Percentiles rank a stretch among this genome's conserved stretches.
Conservation (phyloP, 92 coral and sea anemone genomes). For the Porites rus region DNA sequence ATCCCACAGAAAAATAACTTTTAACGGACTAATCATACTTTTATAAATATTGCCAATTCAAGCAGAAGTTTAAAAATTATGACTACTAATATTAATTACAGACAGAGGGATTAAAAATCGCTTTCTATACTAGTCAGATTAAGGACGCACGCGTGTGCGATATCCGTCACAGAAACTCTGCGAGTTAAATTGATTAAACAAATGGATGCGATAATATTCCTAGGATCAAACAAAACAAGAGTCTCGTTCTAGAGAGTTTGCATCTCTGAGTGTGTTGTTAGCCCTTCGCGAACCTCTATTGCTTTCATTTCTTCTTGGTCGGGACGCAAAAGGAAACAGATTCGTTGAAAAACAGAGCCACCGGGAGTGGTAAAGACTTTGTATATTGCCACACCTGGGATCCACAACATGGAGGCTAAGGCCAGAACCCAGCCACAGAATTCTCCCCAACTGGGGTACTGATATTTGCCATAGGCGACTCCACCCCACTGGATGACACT, state of each 20-base stretch:
- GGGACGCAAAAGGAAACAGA: slow-evolving; percentile 70
- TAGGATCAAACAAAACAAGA: background rate
- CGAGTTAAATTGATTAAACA: background rate
- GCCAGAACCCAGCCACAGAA: slow-evolving; percentile 96
- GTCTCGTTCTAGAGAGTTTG: slow-evolving; percentile 19
- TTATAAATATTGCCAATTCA: too few relatives aligned
- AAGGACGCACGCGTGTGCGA: too few relatives aligned
- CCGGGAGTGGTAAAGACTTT: slow-evolving; percentile 72
- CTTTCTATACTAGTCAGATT: too few relatives aligned
- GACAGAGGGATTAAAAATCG: too few relatives aligned
- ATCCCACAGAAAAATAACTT: too few relatives aligned
- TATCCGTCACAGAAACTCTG: background rate
- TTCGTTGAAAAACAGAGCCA: slow-evolving; percentile 46
- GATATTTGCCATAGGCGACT: slow-evolving; percentile 78
- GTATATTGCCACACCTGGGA: slow-evolving; percentile 94
- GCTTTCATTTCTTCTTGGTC: slow-evolving; percentile 75
- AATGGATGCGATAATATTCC: background rate
- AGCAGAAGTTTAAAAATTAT: too few relatives aligned
- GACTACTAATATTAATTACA: too few relatives aligned
- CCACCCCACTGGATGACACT: slow-evolving; percentile 91
- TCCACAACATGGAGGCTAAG: slow-evolving; percentile 94
- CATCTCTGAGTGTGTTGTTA: slow-evolving; percentile 57
- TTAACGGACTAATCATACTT: too few relatives aligned
- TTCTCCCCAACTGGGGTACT: slow-evolving; percentile 96
- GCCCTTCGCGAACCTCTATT: slow-evolving; percentile 86